Conservation (phyloP, 2,888 invertebrate species). For the Meta bourneti region DNA sequence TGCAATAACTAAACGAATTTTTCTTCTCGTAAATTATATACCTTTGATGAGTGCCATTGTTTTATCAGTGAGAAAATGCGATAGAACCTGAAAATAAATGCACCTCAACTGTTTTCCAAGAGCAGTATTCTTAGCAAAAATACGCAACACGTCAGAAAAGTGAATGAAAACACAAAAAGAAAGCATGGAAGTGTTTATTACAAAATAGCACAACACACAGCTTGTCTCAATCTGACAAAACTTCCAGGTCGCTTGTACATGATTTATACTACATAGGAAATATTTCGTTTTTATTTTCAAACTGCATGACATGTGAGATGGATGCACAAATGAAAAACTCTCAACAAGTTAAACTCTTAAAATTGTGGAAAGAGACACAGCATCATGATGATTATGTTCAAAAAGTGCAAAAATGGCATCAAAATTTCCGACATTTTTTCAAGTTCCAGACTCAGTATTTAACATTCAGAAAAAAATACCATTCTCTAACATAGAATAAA, state of each 20-base stretch:
- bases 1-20: too few species aligned
- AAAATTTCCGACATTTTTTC: not conserved
- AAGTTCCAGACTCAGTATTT: not conserved
- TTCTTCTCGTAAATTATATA: too few species aligned
- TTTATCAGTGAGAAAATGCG: too few species aligned
- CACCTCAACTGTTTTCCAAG: not conserved
- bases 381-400: constrained; percentile 7
- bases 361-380: constrained; percentile 59
- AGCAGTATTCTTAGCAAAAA: too few species aligned
- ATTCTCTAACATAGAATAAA: constrained; percentile 1
- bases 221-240: constrained; percentile 50
- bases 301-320: constrained; percentile 36
- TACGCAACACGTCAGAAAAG: not conserved
- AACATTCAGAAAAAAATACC: not conserved
- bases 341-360: constrained; percentile 51
- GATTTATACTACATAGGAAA: constrained; percentile 64
- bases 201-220: constrained; percentile 76
- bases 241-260: constrained; percentile 61
- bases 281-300: constrained; percentile 34
- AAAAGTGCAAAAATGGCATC: constrained; percentile 1
- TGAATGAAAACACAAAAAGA: constrained; percentile 24
- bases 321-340: constrained; percentile 25
- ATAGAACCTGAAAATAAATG: too few species aligned
- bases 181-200: constrained; percentile 76
- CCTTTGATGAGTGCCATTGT: too few species aligned